Conservation (phyloP, 2,888 invertebrate species). For the Lasius fuliginosus region DNA sequence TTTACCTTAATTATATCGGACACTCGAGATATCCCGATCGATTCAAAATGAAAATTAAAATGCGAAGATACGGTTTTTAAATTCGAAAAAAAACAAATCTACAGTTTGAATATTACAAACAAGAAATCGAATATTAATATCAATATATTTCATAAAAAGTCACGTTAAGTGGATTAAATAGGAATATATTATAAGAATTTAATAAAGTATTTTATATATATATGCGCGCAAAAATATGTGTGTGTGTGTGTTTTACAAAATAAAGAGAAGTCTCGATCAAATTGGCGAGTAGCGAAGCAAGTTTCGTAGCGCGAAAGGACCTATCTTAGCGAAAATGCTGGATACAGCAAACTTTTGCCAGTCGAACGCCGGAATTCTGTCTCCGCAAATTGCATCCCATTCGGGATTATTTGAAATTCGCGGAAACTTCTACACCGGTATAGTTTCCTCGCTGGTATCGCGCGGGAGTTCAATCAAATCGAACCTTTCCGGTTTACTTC, state of each 20-base stretch:
- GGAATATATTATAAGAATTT: neutral
- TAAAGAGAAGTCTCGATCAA: neutral
- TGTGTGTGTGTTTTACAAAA: neutral
- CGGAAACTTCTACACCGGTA: constrained; percentile 77
- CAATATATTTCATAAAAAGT: neutral
- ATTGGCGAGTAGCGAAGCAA: constrained; percentile 35
- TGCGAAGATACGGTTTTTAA: neutral
- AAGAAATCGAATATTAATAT: neutral
- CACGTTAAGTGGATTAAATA: neutral
- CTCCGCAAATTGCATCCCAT: constrained; percentile 83
- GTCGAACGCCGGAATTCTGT: constrained; percentile 73
- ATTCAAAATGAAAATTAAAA: constrained; percentile 1
- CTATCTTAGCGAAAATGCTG: constrained; percentile 53
- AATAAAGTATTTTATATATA: neutral
- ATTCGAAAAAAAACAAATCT: neutral
- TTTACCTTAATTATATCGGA: constrained; percentile 22
- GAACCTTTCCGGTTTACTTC: constrained; percentile 75
- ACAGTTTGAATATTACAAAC: neutral
- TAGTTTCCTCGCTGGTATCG: constrained; percentile 77
- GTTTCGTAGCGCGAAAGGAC: constrained; percentile 34
- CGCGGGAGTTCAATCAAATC: constrained; percentile 82
- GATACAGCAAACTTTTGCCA: constrained; percentile 70
- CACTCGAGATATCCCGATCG: neutral
- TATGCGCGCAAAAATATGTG: neutral
- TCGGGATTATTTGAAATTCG: constrained; percentile 83